These are phyloP conservation scores for Murina feae DNA, from an alignment of 2,113 vertebrate genomes.

Conservation along the genomic window DNA sequence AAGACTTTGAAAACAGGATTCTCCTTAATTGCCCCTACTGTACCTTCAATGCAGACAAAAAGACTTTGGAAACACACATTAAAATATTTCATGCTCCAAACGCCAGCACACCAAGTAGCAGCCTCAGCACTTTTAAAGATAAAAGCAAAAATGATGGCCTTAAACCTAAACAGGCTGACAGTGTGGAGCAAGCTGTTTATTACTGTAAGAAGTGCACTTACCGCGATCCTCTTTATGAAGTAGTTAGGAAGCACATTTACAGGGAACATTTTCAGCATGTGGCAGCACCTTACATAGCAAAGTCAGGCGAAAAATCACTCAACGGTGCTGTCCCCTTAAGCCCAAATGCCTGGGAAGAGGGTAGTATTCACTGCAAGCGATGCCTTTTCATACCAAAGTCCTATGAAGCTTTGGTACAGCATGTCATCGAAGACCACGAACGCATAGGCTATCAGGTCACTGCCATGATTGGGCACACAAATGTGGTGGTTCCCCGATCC, in stretches of 20 bases:
- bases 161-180: conserved; percentile 92
- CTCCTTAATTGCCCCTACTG: conserved; percentile 99
- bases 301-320: conserved; percentile 92
- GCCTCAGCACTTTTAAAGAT: conserved; percentile 91
- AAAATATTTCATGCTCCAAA: conserved; percentile 98
- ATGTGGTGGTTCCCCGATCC: conserved; percentile 94
- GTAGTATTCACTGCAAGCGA: conserved; percentile 95
- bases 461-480: conserved; percentile 98
- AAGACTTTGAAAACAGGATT: conserved; percentile 99
- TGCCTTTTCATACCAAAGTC: conserved; percentile 98
- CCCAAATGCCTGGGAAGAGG: conserved; percentile 85
- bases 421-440: conserved; percentile 98
- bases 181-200: conserved; percentile 98
- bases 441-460: conserved; percentile 98
- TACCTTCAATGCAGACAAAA: conserved; percentile 99
- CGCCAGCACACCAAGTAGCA: conserved; percentile 86
- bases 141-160: conserved; percentile 89
- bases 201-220: conserved; percentile 99
- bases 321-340: conserved; percentile 86
- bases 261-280: conserved; percentile 99
- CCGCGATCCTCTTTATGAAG: conserved; percentile 97
- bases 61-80: conserved; percentile 99
- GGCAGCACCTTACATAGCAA: conserved; percentile 94
- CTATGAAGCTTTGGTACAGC: conserved; percentile 96
- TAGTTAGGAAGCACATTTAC: conserved; percentile 99